These are phyloP conservation scores for Thamnaconus septentrionalis DNA, from an alignment of 2,113 vertebrate genomes.

Conservation along the genomic window DNA sequence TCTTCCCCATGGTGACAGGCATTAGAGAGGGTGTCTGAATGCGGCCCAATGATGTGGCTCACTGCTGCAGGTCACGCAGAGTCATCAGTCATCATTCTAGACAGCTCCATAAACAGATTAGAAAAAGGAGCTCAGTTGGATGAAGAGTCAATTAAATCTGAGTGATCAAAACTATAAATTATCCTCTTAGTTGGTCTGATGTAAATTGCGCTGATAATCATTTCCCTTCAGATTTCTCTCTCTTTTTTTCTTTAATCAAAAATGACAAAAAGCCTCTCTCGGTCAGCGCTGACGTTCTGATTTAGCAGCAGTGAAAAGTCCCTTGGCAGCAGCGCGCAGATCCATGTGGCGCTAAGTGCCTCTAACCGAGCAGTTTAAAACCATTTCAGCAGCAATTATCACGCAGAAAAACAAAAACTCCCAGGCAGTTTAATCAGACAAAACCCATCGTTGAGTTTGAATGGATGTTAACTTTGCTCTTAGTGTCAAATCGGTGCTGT, in stretches of 20 bases:
- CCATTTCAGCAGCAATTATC: constrained; percentile 24
- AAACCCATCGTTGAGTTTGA: background rate
- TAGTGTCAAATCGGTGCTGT: background rate
- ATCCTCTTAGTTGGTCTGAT: constrained; percentile 12
- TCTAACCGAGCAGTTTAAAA: constrained; percentile 23
- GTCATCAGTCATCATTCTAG: background rate
- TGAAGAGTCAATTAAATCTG: constrained; percentile 36
- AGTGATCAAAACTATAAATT: constrained; percentile 45
- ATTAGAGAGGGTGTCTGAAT: too few species aligned
- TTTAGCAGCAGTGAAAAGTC: constrained; percentile 28
- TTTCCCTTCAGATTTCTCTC: constrained; percentile 31
- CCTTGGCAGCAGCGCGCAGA: constrained; percentile 8
- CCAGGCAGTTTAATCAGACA: background rate
- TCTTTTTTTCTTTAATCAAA: too few species aligned
- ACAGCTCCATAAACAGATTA: constrained; percentile 4
- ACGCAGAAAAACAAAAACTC: background rate
- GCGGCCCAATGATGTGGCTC: too few species aligned
- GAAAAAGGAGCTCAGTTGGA: constrained; percentile 13
- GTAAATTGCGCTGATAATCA: constrained; percentile 34
- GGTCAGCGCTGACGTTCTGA: constrained; percentile 14
- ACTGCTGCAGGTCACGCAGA: background rate
- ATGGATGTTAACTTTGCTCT: background rate
- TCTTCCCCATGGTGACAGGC: too few species aligned
- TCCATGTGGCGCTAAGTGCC: constrained; percentile 24
- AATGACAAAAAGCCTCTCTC: constrained; percentile 22